phyloP scores from a whole-genome alignment of 2,113 vertebrate genomes.

The Dipodomys merriami region DNA sequence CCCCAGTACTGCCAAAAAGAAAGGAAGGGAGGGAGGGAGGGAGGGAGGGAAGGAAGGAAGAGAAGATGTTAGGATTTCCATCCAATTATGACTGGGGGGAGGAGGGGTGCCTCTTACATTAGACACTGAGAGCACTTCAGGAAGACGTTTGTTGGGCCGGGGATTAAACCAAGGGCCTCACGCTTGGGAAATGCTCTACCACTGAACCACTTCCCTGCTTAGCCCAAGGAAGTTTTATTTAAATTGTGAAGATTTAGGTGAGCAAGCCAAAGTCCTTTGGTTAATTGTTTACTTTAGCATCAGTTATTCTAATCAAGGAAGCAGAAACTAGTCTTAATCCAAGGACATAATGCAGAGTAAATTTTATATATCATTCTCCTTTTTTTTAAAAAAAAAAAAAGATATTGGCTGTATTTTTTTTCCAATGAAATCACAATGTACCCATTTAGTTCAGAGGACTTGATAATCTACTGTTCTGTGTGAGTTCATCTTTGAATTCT shows the following conservation, averaged over 20 bases:
- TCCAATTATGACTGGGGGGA: neutral
- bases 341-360: neutral
- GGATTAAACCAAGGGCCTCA: neutral
- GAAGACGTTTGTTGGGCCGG: neutral
- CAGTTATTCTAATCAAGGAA: neutral
- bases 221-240: slow-evolving; percentile 9
- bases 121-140: neutral
- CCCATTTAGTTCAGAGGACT: neutral
- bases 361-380: neutral
- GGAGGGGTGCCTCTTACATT: neutral
- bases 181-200: neutral
- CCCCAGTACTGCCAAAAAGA: too few species aligned
- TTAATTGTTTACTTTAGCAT: neutral
- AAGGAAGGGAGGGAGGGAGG: too few species aligned
- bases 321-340: neutral
- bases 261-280: too few species aligned
- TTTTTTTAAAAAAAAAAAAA: neutral
- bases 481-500: neutral
- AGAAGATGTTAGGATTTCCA: neutral
- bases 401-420: slow-evolving; percentile 22
- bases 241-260: neutral
- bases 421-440: neutral
- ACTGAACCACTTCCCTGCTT: neutral
- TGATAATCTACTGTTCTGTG: neutral
- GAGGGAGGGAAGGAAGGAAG: neutral